These are phyloP conservation scores for Sinosuthora webbiana DNA, from an alignment of 2,113 vertebrate genomes.

Conservation along the genomic window DNA sequence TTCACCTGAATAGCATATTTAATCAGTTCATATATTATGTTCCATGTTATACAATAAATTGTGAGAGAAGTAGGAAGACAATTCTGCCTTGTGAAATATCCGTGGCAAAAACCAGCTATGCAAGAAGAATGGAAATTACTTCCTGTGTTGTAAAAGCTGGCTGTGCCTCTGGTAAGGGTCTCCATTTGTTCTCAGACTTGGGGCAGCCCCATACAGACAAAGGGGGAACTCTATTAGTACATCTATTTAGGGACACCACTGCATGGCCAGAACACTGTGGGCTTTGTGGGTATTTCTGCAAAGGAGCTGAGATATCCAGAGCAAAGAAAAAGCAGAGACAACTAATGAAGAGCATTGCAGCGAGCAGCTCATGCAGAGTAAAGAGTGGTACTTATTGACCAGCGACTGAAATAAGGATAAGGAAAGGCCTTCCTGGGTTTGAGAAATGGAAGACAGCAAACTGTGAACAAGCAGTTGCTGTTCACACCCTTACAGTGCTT, in stretches of 20 bases:
- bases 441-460: neutral
- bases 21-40: neutral
- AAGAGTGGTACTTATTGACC: neutral
- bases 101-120: neutral
- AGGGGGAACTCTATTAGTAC: neutral
- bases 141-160: neutral
- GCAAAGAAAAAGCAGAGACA: neutral
- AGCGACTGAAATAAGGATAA: neutral
- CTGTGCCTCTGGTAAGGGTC: neutral
- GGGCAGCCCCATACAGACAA: neutral
- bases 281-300: neutral
- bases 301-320: neutral
- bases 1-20: neutral
- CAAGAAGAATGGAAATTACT: neutral
- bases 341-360: neutral
- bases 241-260: neutral
- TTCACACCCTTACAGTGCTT: neutral
- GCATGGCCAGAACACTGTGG: neutral
- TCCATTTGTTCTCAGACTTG: neutral
- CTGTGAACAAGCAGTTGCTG: neutral
- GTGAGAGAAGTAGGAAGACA: neutral
- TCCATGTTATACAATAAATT: neutral
- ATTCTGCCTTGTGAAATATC: neutral
- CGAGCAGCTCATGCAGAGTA: neutral
- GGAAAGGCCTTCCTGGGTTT: neutral